phyloP scores from a whole-genome alignment of 2,797 vertebrate genomes.

The Siniperca obscura region DNA sequence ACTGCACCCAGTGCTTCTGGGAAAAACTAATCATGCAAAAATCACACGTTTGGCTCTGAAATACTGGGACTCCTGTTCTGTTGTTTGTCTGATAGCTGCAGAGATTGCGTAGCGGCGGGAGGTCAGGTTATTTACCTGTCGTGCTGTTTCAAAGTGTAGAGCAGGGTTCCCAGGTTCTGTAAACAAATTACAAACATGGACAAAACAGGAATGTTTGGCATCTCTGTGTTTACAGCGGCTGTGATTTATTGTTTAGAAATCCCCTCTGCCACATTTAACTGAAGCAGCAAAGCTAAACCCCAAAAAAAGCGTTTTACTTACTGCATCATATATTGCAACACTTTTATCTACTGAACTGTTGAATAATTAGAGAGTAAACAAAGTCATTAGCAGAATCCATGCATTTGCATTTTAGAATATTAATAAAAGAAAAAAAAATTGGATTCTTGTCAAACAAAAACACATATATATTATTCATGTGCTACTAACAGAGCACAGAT shows the following conservation, averaged over 20 bases:
- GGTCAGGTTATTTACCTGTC: constrained; percentile 83
- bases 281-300: neutral
- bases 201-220: constrained; percentile 38
- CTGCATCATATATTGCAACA: constrained; percentile 86
- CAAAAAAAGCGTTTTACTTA: constrained; percentile 78
- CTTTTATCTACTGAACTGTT: constrained; percentile 92
- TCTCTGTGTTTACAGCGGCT: constrained; percentile 33
- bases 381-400: constrained; percentile 26
- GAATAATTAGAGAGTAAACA: constrained; percentile 58
- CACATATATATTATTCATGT: neutral
- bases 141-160: constrained; percentile 88
- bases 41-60: constrained; percentile 64
- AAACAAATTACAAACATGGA: constrained; percentile 62
- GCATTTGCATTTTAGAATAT: constrained; percentile 25
- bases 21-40: constrained; percentile 72
- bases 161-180: constrained; percentile 85
- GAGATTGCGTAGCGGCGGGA: constrained; percentile 48
- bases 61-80: constrained; percentile 45
- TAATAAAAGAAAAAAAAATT: neutral
- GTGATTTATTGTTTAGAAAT: constrained; percentile 20
- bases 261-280: constrained; percentile 8
- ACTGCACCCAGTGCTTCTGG: constrained; percentile 54
- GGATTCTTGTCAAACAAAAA: constrained; percentile 9
- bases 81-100: constrained; percentile 46
- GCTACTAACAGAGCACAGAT: constrained; percentile 38